Percentiles rank a stretch among this genome's conserved stretches.
phyloP scores from a whole-genome alignment of 2,113 vertebrate genomes.

The Coturnix japonica region DNA sequence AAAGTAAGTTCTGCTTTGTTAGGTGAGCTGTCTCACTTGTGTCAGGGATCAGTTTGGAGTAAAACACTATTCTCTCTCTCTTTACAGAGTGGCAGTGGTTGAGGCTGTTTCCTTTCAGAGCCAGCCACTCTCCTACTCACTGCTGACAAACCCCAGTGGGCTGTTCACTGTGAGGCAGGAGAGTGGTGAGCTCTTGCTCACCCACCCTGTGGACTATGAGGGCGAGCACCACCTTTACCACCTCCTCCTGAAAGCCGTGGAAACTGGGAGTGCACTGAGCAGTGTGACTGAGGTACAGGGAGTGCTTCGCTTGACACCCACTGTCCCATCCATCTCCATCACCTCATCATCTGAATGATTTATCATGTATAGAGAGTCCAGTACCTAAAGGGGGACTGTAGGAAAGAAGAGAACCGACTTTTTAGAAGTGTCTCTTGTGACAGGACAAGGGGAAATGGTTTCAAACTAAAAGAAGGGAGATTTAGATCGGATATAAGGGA shows the following conservation, averaged over 20 bases:
- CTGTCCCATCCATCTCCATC: background rate
- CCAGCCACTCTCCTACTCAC: constrained; percentile 80
- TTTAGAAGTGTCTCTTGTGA: no score
- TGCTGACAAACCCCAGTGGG: constrained; percentile 85
- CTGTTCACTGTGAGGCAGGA: constrained; percentile 86
- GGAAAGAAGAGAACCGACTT: no score
- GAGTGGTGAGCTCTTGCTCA: constrained; percentile 84
- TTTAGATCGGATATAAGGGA: no score
- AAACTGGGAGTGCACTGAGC: constrained; percentile 83
- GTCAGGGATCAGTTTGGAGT: background rate
- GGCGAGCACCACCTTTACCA: constrained; percentile 84
- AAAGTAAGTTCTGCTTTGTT: constrained; percentile 78
- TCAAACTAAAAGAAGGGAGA: no score
- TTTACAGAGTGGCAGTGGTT: constrained; percentile 79
- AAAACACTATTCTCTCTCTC: constrained; percentile 3
- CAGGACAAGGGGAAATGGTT: no score
- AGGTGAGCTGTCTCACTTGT: background rate
- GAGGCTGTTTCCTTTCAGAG: constrained; percentile 90
- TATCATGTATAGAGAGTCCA: background rate
- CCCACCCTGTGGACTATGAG: constrained; percentile 83
- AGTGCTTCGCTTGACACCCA: background rate
- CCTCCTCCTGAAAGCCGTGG: constrained; percentile 83
- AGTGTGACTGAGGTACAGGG: constrained; percentile 81
- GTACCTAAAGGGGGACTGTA: no score
- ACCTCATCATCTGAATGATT: fast-evolving